A percentile compares a stretch with the other conserved stretches of the same genome.
Conservation (phyloP, 2,888 invertebrate species). For the Heliothis peltigera region DNA sequence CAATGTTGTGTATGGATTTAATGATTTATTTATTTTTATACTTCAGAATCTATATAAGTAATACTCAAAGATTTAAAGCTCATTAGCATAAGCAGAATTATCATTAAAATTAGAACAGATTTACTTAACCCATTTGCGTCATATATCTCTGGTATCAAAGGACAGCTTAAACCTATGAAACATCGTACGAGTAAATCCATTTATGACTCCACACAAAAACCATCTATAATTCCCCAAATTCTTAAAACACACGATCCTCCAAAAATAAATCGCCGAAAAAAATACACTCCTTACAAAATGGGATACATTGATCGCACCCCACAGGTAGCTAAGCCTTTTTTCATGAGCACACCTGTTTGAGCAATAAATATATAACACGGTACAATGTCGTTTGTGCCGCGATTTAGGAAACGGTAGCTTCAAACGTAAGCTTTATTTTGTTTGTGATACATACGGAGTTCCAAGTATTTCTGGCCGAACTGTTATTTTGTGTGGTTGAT, state of each 20-base stretch:
- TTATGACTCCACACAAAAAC: not conserved
- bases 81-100: too few relatives aligned
- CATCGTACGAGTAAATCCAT: too few relatives aligned
- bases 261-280: conserved; percentile 8
- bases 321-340: conserved; percentile 73
- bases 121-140: too few relatives aligned
- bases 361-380: conserved; percentile 74
- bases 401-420: conserved; percentile 50
- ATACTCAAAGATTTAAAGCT: too few relatives aligned
- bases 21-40: too few relatives aligned
- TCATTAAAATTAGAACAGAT: too few relatives aligned
- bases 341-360: conserved; percentile 78
- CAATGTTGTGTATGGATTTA: too few relatives aligned
- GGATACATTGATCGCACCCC: conserved; percentile 49
- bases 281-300: conserved; percentile 41
- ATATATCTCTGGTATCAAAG: too few relatives aligned
- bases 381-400: conserved; percentile 52
- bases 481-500: conserved; percentile 29
- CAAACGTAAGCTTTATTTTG: conserved; percentile 53
- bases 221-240: not conserved
- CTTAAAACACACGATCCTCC: not conserved
- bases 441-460: conserved; percentile 52
- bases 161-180: too few relatives aligned
- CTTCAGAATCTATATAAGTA: too few relatives aligned
- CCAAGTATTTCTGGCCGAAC: conserved; percentile 17